These are phyloP conservation scores for Sebastes schlegelii DNA, from an alignment of 2,113 vertebrate genomes.

Conservation along the genomic window DNA sequence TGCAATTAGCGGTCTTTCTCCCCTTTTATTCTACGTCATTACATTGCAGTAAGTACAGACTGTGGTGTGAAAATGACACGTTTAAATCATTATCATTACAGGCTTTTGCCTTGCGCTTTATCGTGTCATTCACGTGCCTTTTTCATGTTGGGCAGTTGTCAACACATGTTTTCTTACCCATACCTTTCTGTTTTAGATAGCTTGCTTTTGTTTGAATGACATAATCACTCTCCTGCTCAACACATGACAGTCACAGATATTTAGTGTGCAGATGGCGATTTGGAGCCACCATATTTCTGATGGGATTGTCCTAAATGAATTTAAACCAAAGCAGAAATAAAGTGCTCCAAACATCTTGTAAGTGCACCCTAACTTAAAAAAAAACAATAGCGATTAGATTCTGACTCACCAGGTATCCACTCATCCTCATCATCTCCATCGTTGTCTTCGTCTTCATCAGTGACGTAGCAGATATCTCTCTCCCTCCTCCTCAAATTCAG, in stretches of 20 bases:
- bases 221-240: neutral
- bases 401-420: slow-evolving; percentile 52
- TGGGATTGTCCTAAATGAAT: neutral
- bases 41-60: no score
- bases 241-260: neutral
- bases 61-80: no score
- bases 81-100: no score
- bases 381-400: neutral
- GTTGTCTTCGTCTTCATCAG: slow-evolving; percentile 41
- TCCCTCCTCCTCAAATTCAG: slow-evolving; percentile 6
- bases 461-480: slow-evolving; percentile 29
- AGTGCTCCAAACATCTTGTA: neutral
- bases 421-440: slow-evolving; percentile 62
- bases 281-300: neutral
- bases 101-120: no score
- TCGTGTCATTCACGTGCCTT: no score
- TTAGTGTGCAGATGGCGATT: neutral
- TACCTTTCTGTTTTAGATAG: neutral
- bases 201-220: neutral
- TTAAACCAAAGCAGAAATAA: neutral
- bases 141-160: neutral
- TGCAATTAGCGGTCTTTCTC: no score
- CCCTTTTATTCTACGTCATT: no score
- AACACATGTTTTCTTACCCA: neutral
- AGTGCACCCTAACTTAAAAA: neutral